Evolutionary conservation across 2,888 invertebrate genomes (phyloP).

Genomic region (Drosophila picticornis): DNA sequence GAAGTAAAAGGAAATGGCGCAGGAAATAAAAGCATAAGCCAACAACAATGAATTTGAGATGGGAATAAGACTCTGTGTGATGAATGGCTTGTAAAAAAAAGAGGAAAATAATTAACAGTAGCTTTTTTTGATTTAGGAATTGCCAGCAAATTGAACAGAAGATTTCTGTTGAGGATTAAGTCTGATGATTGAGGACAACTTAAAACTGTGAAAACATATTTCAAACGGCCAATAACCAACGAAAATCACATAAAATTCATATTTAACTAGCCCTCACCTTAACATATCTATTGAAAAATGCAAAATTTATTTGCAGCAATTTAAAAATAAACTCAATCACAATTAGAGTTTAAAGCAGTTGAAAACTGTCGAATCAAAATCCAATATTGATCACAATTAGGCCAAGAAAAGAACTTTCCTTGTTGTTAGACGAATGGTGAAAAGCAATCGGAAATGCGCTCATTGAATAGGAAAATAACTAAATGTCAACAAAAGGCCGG

Average conservation of each 20-base stretch:
- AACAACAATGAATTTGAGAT: slow-evolving; percentile 35
- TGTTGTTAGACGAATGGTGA: slow-evolving; percentile 15
- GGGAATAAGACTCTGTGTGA: slow-evolving; percentile 43
- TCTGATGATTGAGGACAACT: neutral
- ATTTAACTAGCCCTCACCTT: neutral
- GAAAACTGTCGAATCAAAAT: neutral
- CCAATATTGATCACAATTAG: slow-evolving; percentile 6
- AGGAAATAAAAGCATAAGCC: slow-evolving; percentile 60
- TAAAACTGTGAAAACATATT: neutral
- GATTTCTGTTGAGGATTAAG: slow-evolving; percentile 35
- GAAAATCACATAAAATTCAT: neutral
- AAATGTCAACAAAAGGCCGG: slow-evolving; percentile 44
- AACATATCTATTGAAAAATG: neutral
- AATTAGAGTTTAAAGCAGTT: neutral
- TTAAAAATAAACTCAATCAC: neutral
- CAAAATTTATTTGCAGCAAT: neutral
- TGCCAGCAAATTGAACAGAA: slow-evolving; percentile 59
- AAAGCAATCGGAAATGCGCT: slow-evolving; percentile 42
- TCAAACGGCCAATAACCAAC: neutral
- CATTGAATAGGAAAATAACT: slow-evolving; percentile 50
- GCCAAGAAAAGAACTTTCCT: slow-evolving; percentile 10
- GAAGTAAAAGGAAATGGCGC: slow-evolving; percentile 45
- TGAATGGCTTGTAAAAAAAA: slow-evolving; percentile 58
- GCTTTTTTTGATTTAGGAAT: neutral
- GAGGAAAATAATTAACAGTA: slow-evolving; percentile 67